Evolutionary conservation across 2,888 invertebrate species (phyloP), one percentile per base, ranked within the genome.

Genomic region (Tiliacea aurago): DNA sequence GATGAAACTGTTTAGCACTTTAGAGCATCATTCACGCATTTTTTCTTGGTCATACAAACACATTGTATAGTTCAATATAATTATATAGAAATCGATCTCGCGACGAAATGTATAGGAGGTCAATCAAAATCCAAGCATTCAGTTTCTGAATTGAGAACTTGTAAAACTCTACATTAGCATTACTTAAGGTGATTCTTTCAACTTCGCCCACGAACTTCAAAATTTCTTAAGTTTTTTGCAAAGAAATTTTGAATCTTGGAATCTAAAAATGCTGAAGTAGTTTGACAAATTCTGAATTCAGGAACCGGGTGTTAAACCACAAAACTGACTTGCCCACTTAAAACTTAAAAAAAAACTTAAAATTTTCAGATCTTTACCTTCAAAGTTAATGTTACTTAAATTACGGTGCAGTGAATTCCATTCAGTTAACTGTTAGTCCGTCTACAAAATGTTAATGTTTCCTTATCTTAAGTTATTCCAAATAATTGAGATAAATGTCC

Each of bases 401-500:
- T 49, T 13, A 15, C 11, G 41, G 5, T 20, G 18, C 41, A 15
- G n/a, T 37, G 4, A 80, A 71, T 56, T 61, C 23, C 47, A 71
- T 81, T 71, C 51, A 82, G 69, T 70, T 56, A 43, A 63, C 75
- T 56, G 68, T 71, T 47, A 68, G 66, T 41, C 67, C 23, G 51
- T 51, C 75, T 59, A 67, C 75, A 63, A 75, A 73, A 63, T 67
- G 69, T 63, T n/a, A 73, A 70, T 56, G 66, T 69, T 69, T 43
- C 55, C 68, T 76, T 71, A 81, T 84, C 76, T 77, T 72, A 73
- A 78, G 63, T 79, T 74, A 82, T 80, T 76, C 65, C 20, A 76
- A 75, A 70, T 84, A 85, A 85, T 85, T 84, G 78, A 84, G 78
- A 85, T 73, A 64, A 84, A 85, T 58, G 41, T 70, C 73, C 53